Evolutionary conservation across 2,113 vertebrate species (phyloP), one percentile per base, ranked within the genome.

Genomic region (Gobius niger): DNA sequence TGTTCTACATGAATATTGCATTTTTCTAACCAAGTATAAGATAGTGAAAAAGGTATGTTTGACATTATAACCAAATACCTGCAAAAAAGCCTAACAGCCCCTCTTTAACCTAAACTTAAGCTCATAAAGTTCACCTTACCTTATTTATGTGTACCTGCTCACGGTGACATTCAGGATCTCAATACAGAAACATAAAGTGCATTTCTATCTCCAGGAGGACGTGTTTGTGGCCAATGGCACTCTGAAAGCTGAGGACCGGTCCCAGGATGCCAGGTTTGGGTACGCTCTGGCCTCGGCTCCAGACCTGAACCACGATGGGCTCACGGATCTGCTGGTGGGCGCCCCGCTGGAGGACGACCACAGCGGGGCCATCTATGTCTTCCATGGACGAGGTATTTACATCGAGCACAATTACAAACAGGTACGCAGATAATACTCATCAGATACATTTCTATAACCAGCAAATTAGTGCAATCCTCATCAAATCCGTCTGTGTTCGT

Each of bases 271-370:
- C 13, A 88, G 96, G 0, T 97, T 99, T 49, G 97, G 97, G 50
- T 97, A 94, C 15, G 91, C 95, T 3, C 67, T 99, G 92, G 90
- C 92, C 0, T 88, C 92, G 0, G 86, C 94, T 63, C 93, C 95
- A 0, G 95, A 98, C 53, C 91, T 99, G 50, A 95, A 98, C 87
- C 95, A 98, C 1, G 96, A 99, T 0, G 92, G 93, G 44, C 92
- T 92, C 56, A 85, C 82, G 0, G 97, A 98, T 34, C 91, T 91
- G 60, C 86, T 94, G 65, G 95, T 98, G 62, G 97, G 97, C 0
- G 96, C 97, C 0, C 97, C 97, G 0, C 87, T 98, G 68, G 97
- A 99, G 87, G 97, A 98, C 0, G 94, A 91, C 2, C 96, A 98
- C 87, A 91, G 73, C 0, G 97, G 97, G 0, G 96, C 96, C 0